phyloP scores from a whole-genome alignment of 2,797 vertebrate genomes.

The Lepus townsendii region DNA sequence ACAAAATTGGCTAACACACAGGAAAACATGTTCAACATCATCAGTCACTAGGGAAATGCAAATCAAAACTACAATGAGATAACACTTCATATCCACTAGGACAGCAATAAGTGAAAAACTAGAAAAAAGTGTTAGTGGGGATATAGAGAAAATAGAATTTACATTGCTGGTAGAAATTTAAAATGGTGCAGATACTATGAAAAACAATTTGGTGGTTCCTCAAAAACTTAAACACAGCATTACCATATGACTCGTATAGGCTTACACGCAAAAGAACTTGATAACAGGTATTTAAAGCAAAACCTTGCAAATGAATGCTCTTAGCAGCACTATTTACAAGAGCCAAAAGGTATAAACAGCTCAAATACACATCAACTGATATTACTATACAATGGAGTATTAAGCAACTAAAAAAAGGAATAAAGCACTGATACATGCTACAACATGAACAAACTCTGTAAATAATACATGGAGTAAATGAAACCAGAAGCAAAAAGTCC shows the following conservation, averaged over 20 bases:
- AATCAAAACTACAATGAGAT: constrained; percentile 48
- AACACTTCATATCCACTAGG: constrained; percentile 17
- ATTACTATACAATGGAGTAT: background rate
- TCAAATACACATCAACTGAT: constrained; percentile 42
- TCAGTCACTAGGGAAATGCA: constrained; percentile 45
- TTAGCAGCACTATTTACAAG: constrained; percentile 34
- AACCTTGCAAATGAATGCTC: constrained; percentile 55
- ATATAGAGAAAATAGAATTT: constrained; percentile 30
- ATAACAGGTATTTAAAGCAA: constrained; percentile 64
- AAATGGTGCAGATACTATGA: constrained; percentile 3
- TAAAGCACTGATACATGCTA: constrained; percentile 29
- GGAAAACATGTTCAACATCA: constrained; percentile 24
- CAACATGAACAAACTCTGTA: background rate
- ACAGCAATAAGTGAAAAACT: background rate
- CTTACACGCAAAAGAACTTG: constrained; percentile 19
- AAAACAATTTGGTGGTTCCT: constrained; percentile 46
- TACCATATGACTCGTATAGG: background rate
- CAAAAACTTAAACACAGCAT: constrained; percentile 60
- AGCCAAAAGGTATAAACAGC: constrained; percentile 22
- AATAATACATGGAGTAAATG: constrained; percentile 45
- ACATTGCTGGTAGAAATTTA: constrained; percentile 16
- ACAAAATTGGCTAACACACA: constrained; percentile 31
- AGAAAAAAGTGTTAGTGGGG: constrained; percentile 37
- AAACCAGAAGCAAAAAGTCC: constrained; percentile 23
- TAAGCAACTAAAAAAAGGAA: constrained; percentile 55